phyloP scores from a whole-genome alignment of 2,888 invertebrate genomes.

The Tenthredo scrophulariae region DNA sequence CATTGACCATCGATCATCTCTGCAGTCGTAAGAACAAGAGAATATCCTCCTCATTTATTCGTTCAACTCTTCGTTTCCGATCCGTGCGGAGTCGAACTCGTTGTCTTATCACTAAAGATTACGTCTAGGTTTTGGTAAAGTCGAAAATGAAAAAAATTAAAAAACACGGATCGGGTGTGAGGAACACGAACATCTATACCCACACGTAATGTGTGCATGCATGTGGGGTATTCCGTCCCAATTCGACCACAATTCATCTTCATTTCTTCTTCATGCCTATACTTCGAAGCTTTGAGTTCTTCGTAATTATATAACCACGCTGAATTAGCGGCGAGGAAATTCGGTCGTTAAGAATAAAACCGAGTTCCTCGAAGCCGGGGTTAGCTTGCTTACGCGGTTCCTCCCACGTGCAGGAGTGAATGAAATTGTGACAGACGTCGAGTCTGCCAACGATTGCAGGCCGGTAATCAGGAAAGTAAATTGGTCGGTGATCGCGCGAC shows the following conservation, averaged over 20 bases:
- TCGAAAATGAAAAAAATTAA: neutral
- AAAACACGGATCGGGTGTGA: neutral
- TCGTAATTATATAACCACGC: neutral
- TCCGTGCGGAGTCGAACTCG: neutral
- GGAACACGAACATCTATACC: neutral
- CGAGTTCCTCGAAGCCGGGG: slow-evolving; percentile 18
- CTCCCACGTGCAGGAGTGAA: slow-evolving; percentile 51
- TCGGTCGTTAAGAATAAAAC: slow-evolving; percentile 6
- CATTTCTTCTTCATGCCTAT: neutral
- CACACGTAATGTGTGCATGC: neutral
- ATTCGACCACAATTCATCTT: neutral
- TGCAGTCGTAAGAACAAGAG: neutral
- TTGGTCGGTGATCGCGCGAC: slow-evolving; percentile 48
- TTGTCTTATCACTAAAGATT: neutral
- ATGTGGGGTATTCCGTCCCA: neutral
- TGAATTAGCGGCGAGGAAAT: neutral
- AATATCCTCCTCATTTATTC: neutral
- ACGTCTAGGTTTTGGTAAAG: neutral
- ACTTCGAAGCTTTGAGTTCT: neutral
- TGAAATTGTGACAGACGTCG: slow-evolving; percentile 54
- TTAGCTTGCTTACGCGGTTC: neutral
- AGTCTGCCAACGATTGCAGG: slow-evolving; percentile 48
- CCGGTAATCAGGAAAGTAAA: slow-evolving; percentile 34
- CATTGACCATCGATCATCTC: slow-evolving; percentile 1
- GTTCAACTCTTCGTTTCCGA: neutral